A percentile compares a stretch with the other conserved stretches of the same genome.
phyloP scores from a whole-genome alignment of 64 coral and sea anemone species.

The Dendrophyllia cribrosa region DNA sequence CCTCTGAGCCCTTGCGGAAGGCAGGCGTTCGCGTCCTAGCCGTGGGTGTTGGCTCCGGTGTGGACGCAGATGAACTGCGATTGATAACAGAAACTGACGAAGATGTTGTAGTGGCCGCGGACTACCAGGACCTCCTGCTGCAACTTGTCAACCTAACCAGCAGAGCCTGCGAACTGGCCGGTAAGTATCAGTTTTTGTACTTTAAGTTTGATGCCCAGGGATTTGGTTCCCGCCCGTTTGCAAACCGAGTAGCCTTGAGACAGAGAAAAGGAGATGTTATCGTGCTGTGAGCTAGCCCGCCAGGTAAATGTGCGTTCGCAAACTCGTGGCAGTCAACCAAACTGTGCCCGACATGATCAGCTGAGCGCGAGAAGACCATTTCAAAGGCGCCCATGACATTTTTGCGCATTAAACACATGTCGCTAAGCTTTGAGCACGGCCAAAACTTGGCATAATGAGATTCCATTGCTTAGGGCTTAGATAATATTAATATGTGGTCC shows the following conservation, averaged over 20 bases:
- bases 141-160: background rate
- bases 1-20: conserved; percentile 11
- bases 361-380: too few relatives aligned
- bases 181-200: background rate
- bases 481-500: too few relatives aligned
- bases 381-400: too few relatives aligned
- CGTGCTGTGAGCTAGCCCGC: background rate
- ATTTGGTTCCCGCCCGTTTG: background rate
- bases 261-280: too few relatives aligned
- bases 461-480: too few relatives aligned
- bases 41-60: conserved; percentile 23
- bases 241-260: too few relatives aligned
- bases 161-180: background rate
- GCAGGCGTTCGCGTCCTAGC: conserved; percentile 6
- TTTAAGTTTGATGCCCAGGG: background rate
- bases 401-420: too few relatives aligned
- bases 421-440: conserved; percentile 16
- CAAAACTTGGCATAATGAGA: too few relatives aligned
- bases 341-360: conserved; percentile 50
- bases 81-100: conserved; percentile 32
- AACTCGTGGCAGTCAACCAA: conserved; percentile 48
- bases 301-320: conserved; percentile 39
- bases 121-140: conserved; percentile 10
- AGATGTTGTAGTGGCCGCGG: conserved; percentile 31
- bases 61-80: conserved; percentile 34